phyloP scores from a whole-genome alignment of 2,797 vertebrate genomes.

The Toxotes lorentzi region DNA sequence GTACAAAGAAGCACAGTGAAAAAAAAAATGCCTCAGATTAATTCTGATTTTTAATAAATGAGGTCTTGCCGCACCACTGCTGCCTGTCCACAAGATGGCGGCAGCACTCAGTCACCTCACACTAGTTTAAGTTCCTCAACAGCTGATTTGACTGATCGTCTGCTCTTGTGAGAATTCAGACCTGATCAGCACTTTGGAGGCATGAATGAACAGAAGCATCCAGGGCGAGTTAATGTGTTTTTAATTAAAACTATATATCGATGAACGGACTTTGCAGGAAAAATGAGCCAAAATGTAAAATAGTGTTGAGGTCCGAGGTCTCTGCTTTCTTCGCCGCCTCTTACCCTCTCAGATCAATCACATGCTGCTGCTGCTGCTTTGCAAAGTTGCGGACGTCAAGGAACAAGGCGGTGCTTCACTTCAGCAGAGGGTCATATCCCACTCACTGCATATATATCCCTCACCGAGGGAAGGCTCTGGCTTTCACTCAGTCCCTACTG shows the following conservation, averaged over 20 bases:
- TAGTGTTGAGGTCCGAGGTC: neutral
- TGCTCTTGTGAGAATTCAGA: neutral
- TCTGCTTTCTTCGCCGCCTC: neutral
- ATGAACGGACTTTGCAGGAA: neutral
- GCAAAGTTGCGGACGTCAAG: conserved; percentile 48
- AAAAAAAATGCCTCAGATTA: no score
- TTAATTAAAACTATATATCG: no score
- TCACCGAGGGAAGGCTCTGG: neutral
- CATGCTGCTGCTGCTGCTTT: neutral
- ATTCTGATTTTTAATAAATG: no score
- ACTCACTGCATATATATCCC: neutral
- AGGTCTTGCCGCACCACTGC: neutral
- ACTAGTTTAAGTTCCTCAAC: neutral
- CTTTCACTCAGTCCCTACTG: conserved; percentile 17
- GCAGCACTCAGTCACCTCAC: neutral
- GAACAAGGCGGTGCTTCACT: conserved; percentile 68
- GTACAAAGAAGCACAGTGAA: no score
- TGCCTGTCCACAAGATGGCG: conserved; percentile 44
- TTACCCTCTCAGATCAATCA: conserved; percentile 1
- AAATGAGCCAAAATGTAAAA: neutral
- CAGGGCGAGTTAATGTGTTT: no score
- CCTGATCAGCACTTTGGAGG: no score
- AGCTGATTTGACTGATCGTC: neutral
- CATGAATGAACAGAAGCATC: no score
- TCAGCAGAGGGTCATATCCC: conserved; percentile 21